phyloP scores from a whole-genome alignment of 2,888 invertebrate species.

The Zhuqinia jingwanae region DNA sequence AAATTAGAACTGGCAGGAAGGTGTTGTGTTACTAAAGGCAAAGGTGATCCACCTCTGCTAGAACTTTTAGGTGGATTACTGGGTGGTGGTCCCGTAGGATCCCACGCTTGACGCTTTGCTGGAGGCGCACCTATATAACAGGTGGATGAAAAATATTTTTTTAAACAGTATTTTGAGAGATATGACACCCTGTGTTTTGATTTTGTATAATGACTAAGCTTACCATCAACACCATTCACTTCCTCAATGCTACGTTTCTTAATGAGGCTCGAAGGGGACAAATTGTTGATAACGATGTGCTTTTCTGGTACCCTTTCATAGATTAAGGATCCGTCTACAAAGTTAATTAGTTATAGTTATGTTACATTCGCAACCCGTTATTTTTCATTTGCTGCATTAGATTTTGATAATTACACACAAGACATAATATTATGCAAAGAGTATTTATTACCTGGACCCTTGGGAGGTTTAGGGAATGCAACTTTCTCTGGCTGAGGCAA shows the following conservation, averaged over 20 bases:
- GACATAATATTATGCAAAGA: too few species aligned
- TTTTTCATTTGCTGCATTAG: too few species aligned
- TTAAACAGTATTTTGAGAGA: neutral
- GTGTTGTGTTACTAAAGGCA: constrained; percentile 73
- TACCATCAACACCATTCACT: constrained; percentile 93
- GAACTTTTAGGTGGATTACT: constrained; percentile 74
- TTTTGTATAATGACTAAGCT: too few species aligned
- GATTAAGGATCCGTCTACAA: constrained; percentile 90
- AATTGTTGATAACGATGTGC: constrained; percentile 83
- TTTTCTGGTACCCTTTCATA: constrained; percentile 94
- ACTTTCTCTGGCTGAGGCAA: constrained; percentile 91
- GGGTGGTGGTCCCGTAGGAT: constrained; percentile 73
- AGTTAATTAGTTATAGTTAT: too few species aligned
- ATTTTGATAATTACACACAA: too few species aligned
- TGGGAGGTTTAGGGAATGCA: constrained; percentile 95
- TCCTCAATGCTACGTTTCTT: constrained; percentile 94
- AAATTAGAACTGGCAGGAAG: constrained; percentile 76
- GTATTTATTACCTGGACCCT: constrained; percentile 87
- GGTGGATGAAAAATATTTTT: neutral
- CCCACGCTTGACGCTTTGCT: constrained; percentile 86
- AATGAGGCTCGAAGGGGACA: constrained; percentile 83
- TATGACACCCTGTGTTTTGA: too few species aligned
- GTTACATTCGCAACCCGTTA: too few species aligned
- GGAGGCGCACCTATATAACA: constrained; percentile 83
- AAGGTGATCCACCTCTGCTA: constrained; percentile 80